These are phyloP conservation scores for Agrochola litura DNA, from an alignment of 2,888 invertebrate genomes.

Conservation along the genomic window DNA sequence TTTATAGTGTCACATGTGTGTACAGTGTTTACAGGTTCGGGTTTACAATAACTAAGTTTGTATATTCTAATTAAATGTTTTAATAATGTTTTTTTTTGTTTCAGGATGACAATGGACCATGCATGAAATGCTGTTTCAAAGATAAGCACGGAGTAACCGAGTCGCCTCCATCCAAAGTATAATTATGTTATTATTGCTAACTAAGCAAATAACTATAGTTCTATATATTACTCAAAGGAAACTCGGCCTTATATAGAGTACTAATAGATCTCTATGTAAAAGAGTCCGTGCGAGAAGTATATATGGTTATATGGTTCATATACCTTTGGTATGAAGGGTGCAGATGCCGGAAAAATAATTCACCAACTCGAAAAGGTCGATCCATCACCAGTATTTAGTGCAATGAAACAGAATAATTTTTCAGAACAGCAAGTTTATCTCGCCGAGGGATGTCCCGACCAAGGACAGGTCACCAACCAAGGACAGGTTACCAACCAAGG, in stretches of 20 bases:
- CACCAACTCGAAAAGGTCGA: too few species aligned
- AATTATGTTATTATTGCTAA: background rate
- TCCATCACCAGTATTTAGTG: constrained; percentile 10
- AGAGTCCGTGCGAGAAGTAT: too few species aligned
- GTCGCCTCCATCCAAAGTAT: constrained; percentile 22
- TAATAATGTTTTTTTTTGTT: constrained; percentile 14
- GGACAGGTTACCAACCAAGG: background rate
- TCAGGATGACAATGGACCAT: constrained; percentile 13
- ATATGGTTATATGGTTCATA: too few species aligned
- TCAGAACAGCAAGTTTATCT: background rate
- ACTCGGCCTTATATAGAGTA: background rate
- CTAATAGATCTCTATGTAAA: too few species aligned
- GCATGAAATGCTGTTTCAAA: constrained; percentile 18
- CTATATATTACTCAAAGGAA: background rate
- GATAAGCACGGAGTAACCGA: background rate
- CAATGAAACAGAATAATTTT: constrained; percentile 22
- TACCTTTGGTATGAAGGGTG: too few species aligned
- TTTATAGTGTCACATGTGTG: background rate
- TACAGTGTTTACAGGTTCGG: background rate
- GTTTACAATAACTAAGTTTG: background rate
- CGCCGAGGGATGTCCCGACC: background rate
- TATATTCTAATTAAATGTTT: background rate
- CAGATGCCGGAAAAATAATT: too few species aligned
- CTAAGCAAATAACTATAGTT: background rate
- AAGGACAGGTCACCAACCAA: background rate